phyloP scores from a whole-genome alignment of 2,113 vertebrate genomes.

The Mustelus asterias region DNA sequence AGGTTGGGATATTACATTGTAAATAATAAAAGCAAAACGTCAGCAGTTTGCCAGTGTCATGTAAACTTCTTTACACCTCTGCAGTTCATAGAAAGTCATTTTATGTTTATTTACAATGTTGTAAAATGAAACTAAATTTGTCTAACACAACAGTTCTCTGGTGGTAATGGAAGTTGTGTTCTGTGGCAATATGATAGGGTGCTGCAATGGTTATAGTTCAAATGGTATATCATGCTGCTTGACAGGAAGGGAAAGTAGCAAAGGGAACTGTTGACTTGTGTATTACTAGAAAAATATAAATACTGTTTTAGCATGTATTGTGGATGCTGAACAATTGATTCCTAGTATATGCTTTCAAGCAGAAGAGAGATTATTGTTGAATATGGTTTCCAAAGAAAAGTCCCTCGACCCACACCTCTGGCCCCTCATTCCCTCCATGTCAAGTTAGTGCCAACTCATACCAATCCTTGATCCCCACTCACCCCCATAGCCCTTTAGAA shows the following conservation, averaged over 20 bases:
- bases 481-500: too few relatives aligned
- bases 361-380: not conserved
- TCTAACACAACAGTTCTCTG: not conserved
- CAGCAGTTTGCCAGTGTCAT: not conserved
- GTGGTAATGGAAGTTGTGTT: not conserved
- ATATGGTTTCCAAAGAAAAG: not conserved
- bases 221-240: not conserved
- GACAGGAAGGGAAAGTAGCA: not conserved
- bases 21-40: not conserved
- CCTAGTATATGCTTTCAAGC: not conserved
- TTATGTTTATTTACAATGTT: not conserved
- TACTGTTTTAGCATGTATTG: not conserved
- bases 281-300: not conserved
- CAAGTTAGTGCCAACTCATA: too few relatives aligned
- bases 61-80: not conserved
- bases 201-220: not conserved
- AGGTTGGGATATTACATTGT: not conserved
- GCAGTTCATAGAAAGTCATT: not conserved
- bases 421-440: too few relatives aligned
- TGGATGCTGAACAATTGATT: not conserved
- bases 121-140: not conserved
- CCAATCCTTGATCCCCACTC: too few relatives aligned
- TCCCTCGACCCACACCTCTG: too few relatives aligned
- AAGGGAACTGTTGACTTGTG: not conserved
- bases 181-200: not conserved